A percentile compares a stretch with the other conserved stretches of the same genome.
Evolutionary conservation across 2,113 vertebrate genomes (phyloP).

Genomic region (rabbit (Oryctolagus cuniculus)): mOryCun1.1 NC_091438.1:56616501-56617000

Average conservation of each 20-base stretch:
- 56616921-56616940: not conserved
- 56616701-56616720: too few relatives aligned
- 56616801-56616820: constrained; percentile 29
- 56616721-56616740: too few relatives aligned
- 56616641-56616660: too few relatives aligned
- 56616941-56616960: not conserved
- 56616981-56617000: constrained; percentile 31
- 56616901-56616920: not conserved
- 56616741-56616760: too few relatives aligned
- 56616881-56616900: constrained; percentile 22
- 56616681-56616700: too few relatives aligned
- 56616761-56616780: not conserved
- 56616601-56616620: too few relatives aligned
- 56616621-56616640: too few relatives aligned
- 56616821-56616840: constrained; percentile 59
- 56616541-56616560: not conserved
- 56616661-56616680: too few relatives aligned
- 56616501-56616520: not conserved
- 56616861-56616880: constrained; percentile 50
- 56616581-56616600: too few relatives aligned
- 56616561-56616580: not conserved
- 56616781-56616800: constrained; percentile 43
- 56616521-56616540: not conserved
- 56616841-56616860: constrained; percentile 56
- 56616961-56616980: not conserved